Evolutionary conservation across 2,797 vertebrate species (phyloP).

Genomic region (Malacoctenus gilli): DNA sequence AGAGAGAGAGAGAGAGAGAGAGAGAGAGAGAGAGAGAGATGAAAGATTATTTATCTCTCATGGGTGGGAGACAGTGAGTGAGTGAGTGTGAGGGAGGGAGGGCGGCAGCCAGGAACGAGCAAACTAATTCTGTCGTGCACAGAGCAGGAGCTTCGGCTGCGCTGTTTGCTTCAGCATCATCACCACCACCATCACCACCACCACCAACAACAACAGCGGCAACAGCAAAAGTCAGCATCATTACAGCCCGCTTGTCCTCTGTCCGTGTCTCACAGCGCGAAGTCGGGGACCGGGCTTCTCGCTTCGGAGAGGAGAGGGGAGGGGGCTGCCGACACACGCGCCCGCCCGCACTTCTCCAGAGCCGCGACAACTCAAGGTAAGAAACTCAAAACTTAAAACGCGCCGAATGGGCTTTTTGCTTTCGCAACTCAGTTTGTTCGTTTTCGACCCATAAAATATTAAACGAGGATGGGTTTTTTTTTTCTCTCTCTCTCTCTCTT

Average conservation of each 20-base stretch:
- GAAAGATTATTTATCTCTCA: slow-evolving; percentile 75
- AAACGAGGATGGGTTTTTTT: not conserved
- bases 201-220: too few species aligned
- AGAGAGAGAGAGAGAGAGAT: slow-evolving; percentile 50
- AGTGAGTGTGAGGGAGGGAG: slow-evolving; percentile 61
- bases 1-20: slow-evolving; percentile 29
- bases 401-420: not conserved
- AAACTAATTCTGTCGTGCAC: slow-evolving; percentile 74
- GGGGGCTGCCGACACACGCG: slow-evolving; percentile 33
- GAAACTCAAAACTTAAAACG: slow-evolving; percentile 14
- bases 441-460: not conserved
- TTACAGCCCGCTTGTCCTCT: slow-evolving; percentile 14
- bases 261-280: slow-evolving; percentile 1
- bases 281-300: slow-evolving; percentile 51
- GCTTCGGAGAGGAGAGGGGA: slow-evolving; percentile 50
- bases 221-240: slow-evolving; percentile 1
- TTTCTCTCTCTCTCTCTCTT: too few species aligned
- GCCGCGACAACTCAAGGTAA: slow-evolving; percentile 73
- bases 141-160: slow-evolving; percentile 58
- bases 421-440: not conserved
- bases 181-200: too few species aligned
- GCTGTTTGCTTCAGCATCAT: slow-evolving; percentile 18
- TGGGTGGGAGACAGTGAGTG: slow-evolving; percentile 72
- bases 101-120: slow-evolving; percentile 74
- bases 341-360: slow-evolving; percentile 63